Base-by-base conservation (phyloP, 2,797 vertebrate genomes). In the Chiroxiphia lanceolata region DNA sequence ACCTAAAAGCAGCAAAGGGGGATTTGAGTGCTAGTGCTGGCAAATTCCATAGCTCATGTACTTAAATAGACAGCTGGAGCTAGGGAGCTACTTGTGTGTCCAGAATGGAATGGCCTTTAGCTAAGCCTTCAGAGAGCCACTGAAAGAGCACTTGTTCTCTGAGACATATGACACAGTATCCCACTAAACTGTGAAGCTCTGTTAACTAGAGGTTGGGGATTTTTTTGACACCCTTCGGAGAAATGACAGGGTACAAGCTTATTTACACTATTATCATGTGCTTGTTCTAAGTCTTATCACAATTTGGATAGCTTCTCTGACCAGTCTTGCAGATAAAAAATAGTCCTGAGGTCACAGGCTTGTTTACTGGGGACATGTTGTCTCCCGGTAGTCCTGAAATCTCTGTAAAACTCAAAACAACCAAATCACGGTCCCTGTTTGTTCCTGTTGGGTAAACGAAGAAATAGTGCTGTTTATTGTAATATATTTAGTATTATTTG, bases 101-200 rank as follows among this genome's bases (percentile, higher is more conserved):
- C 65, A 67, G 67, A 94, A 56, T 29, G 64, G n/a, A 9, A 15
- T 72, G 76, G 82, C 70, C 44, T 80, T 90, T 70, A 78, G 53
- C 38, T 87, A 91, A 90, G 68, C 48, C 21, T 87, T 45, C 56
- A 27, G 72, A 91, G 60, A 60, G 45, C 47, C 87, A 20, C 69
- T 90, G 78, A 90, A 91, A 89, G 71, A 87, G 31, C 45, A 48
- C 17, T 94, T 91, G 36, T 83, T 93, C 11, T 75, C 29, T 83
- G 60, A 83, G 51, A 29, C 61, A 29, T 69, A 29, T 20, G 21
- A 48, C 68, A 25, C 0, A 3, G n/a, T 76, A 23, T 69, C 5
- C 15, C 17, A 67, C 21, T 83, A 76, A 69, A 92, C 29, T 45
- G 10, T 86, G 54, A 56, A 67, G 38, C 16, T 83, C 34, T 79